Evolutionary conservation across 1,140 invertebrate species (phyloP).

Genomic region (Coenobita brevimanus): DNA sequence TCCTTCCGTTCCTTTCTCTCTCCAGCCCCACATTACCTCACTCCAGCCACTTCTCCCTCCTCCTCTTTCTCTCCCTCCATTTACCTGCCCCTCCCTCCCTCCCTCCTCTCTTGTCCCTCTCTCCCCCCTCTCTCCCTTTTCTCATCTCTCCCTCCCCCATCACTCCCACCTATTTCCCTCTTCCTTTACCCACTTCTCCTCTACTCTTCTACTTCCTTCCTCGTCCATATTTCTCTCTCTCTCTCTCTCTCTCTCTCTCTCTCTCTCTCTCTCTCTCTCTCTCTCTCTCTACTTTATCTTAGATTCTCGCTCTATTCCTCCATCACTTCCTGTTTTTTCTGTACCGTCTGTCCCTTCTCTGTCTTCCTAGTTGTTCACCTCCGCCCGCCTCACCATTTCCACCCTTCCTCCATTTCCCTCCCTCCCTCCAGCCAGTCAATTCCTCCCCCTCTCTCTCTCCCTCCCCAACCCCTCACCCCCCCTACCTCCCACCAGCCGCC

Average conservation of each 20-base stretch:
- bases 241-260: no score
- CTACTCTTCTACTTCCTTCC: no score
- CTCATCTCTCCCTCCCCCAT: neutral
- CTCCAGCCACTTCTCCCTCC: no score
- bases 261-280: no score
- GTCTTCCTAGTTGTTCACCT: no score
- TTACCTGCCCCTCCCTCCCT: neutral
- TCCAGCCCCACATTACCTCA: no score
- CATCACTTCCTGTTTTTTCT: no score
- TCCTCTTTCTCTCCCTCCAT: no score
- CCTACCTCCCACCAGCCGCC: neutral
- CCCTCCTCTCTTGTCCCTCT: neutral
- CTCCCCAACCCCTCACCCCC: neutral
- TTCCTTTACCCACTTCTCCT: neutral
- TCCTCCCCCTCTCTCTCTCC: neutral
- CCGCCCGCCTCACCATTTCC: no score
- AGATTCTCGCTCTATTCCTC: neutral
- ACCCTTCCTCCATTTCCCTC: neutral
- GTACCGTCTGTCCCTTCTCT: no score
- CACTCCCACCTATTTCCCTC: no score
- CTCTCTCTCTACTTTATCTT: neutral
- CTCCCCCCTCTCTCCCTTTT: conserved; percentile 4
- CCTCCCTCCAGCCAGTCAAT: neutral
- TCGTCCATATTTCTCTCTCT: neutral
- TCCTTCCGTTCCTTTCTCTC: no score